These are phyloP conservation scores for Apocheima hispidaria DNA, from an alignment of 2,888 invertebrate species.

Conservation along the genomic window DNA sequence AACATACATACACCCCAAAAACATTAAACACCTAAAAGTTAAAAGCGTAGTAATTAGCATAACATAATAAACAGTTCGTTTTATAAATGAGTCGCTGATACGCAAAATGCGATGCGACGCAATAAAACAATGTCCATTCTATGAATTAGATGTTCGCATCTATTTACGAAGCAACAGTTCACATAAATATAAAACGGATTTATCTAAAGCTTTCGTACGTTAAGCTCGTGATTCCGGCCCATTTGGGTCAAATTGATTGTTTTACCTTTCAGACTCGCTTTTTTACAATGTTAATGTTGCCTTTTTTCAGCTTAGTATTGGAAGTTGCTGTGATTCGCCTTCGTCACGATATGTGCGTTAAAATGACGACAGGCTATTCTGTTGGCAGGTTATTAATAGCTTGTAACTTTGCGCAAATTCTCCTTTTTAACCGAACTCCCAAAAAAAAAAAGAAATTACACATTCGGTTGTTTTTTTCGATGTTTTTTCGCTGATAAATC, in stretches of 20 bases:
- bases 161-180: conserved; percentile 20
- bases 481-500: no score
- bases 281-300: conserved; percentile 44
- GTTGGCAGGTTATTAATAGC: neutral
- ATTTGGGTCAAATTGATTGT: conserved; percentile 47
- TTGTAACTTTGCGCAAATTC: neutral
- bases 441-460: no score
- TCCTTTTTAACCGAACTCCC: no score
- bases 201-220: conserved; percentile 27
- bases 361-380: conserved; percentile 4
- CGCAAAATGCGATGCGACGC: neutral
- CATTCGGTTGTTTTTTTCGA: no score
- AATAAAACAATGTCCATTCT: neutral
- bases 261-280: conserved; percentile 43
- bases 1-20: no score
- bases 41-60: neutral
- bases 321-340: conserved; percentile 11
- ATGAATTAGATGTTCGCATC: conserved; percentile 4
- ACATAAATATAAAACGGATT: conserved; percentile 25
- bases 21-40: no score
- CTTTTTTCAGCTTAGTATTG: conserved; percentile 9
- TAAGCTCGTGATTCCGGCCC: conserved; percentile 48
- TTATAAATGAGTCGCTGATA: no score
- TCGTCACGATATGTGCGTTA: conserved; percentile 24
- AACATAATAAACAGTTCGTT: no score